Evolutionary conservation across 2,888 invertebrate species (phyloP), one percentile per base, ranked within the genome.

Genomic region (Tetrapedia diversipes): DNA sequence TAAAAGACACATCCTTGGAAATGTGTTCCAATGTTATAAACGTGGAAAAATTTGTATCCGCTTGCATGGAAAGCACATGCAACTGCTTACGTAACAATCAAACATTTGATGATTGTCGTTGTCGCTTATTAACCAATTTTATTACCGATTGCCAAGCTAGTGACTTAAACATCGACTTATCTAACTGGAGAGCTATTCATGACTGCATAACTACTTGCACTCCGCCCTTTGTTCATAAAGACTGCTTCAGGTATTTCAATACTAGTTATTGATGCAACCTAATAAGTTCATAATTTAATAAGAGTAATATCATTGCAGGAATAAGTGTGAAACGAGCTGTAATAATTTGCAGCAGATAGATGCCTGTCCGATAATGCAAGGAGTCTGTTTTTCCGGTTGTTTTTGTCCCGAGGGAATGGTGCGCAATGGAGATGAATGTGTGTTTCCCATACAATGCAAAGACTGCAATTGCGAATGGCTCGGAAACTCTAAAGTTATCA

Each of bases 361-460:
- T 57, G 92, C 93, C 0, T 96, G 96, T 82, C 94, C 95, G 0
- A 89, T 92, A 24, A 92, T 94, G 77, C 93, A 94, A 19, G 94
- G 95, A 41, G 93, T 94, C 53, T 97, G 97, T 91, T 95, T 95
- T 92, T 94, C 96, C 0, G 97, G 97, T 65, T 97, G 97, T 91
- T 97, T 96, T 92, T 97, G 97, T 84, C 96, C 97, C 0, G 94
- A 95, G 53, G 97, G 97, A 47, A 92, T 90, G 3, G 94, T 96
- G 0, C 93, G 95, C 22, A 94, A 94, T 86, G 95, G 94, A 10
- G 94, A 95, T 67, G 92, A 92, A 14, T 97, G 97, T 87, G 93
- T 97, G 7, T 92, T 94, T 68, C 95, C 96, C 0, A 92, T 94
- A 0, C 95, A 95, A 71, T 97, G 97, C 87, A 93, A 95, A 65